Evolutionary conservation across 2,113 vertebrate species (phyloP), one percentile per base, ranked within the genome.

Genomic region (Rutilus rutilus): DNA sequence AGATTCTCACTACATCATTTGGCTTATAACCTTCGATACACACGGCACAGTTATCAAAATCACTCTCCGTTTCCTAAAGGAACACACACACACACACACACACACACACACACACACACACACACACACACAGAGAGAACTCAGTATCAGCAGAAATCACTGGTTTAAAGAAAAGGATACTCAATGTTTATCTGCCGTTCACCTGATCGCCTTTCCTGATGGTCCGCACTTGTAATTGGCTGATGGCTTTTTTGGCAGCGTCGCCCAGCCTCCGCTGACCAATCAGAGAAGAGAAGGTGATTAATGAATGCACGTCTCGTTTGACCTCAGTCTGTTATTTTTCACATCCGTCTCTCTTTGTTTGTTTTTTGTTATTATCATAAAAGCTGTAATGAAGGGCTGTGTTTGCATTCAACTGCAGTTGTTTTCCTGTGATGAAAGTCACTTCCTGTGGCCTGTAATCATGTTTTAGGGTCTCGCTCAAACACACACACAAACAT

Each of bases 131-230:
- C 3, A n/a, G n/a, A n/a, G n/a, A 33, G 65, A 12, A 23, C 12
- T 57, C 12, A 25, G 45, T 15, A 25, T 17, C 2, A 52, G 54
- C 15, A 27, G 25, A 82, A 39, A 4, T 14, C 47, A 39, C 25
- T 30, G 0, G 2, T 23, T 2, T 62, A 7, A 9, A 62, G 27
- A 52, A 12, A 9, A 4, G 1, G 7, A 57, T 19, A 21, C 2
- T 45, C 10, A 9, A 33, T 39, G 74, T 83, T 17, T 23, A 47
- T 52, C 62, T 59, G 50, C 14, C 14, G 30, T 80, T 89, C 96
- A 99, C 98, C 97, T 98, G 96, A 93, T 99, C 98, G 79, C 98
- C 98, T 92, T 98, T 99, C 93, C 94, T 97, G 92, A 99, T 97
- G 50, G 97, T 99, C 88, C 97, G 96, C 82, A 99, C 94, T 93